Evolutionary conservation across 2,888 invertebrate genomes (phyloP).

Genomic region (Ditula angustiorana): DNA sequence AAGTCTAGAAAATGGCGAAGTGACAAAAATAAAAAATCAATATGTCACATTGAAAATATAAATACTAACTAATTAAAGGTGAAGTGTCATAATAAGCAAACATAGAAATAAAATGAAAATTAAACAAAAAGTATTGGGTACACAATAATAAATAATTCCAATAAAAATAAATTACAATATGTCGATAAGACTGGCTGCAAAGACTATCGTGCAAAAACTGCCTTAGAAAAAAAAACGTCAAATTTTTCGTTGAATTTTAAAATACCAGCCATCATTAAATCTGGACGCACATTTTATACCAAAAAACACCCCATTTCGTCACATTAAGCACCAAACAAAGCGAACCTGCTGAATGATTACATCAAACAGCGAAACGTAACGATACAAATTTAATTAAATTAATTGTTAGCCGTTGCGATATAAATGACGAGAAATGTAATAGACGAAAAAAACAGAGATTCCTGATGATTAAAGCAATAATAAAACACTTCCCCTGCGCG

Average conservation of each 20-base stretch:
- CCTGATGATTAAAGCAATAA: constrained; percentile 78
- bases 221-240: background rate
- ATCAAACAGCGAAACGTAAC: constrained; percentile 56
- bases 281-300: constrained; percentile 13
- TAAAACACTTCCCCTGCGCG: constrained; percentile 77
- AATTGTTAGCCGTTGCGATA: constrained; percentile 79
- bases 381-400: constrained; percentile 82
- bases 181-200: too few species aligned
- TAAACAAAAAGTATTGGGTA: too few species aligned
- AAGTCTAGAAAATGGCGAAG: too few species aligned
- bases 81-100: too few species aligned
- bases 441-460: constrained; percentile 71
- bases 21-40: too few species aligned
- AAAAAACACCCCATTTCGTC: constrained; percentile 40
- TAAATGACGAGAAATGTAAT: constrained; percentile 79
- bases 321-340: constrained; percentile 48
- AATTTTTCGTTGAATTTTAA: background rate
- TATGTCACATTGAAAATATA: too few species aligned
- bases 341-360: constrained; percentile 54
- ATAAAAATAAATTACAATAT: too few species aligned
- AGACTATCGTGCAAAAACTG: background rate
- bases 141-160: too few species aligned
- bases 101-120: too few species aligned
- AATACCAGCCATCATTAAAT: constrained; percentile 4
- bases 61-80: too few species aligned